A percentile compares a stretch with the other conserved stretches of the same genome.
These are phyloP conservation scores for Catocala nupta DNA, from an alignment of 2,888 invertebrate genomes.

Conservation along the genomic window DNA sequence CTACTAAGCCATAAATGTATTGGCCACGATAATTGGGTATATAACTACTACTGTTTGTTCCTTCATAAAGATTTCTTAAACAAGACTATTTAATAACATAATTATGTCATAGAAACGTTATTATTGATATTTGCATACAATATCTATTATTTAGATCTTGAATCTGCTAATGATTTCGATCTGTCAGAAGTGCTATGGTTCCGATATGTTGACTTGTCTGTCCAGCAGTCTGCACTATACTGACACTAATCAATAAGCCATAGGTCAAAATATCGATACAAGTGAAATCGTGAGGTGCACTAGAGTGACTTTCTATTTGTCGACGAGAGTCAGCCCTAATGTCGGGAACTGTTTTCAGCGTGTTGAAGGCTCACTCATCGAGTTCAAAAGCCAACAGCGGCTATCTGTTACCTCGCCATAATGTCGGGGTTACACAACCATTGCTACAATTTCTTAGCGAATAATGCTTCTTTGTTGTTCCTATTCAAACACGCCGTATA, in stretches of 20 bases:
- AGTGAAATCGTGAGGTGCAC: slow-evolving; percentile 7
- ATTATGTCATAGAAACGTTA: too few relatives aligned
- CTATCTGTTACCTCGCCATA: slow-evolving; percentile 71
- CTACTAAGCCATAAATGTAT: too few relatives aligned
- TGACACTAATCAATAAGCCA: slow-evolving; percentile 1
- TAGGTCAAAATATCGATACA: slow-evolving; percentile 17
- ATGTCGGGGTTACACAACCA: slow-evolving; percentile 66
- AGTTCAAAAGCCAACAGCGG: slow-evolving; percentile 82
- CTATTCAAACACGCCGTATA: slow-evolving; percentile 32
- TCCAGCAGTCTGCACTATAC: too few relatives aligned
- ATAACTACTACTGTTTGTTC: too few relatives aligned
- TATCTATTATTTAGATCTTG: too few relatives aligned
- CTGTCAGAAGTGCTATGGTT: too few relatives aligned
- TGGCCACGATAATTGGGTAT: too few relatives aligned
- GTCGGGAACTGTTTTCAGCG: slow-evolving; percentile 15
- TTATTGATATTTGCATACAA: too few relatives aligned
- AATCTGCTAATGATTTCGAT: too few relatives aligned
- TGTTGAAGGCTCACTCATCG: slow-evolving; percentile 83
- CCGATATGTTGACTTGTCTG: too few relatives aligned
- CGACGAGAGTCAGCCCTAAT: slow-evolving; percentile 38
- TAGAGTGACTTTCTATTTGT: slow-evolving; percentile 15
- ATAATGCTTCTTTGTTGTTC: slow-evolving; percentile 30
- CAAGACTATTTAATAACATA: too few relatives aligned
- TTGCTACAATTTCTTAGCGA: slow-evolving; percentile 61
- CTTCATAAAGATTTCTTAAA: too few relatives aligned